These are phyloP conservation scores for Emydura subglobosa DNA, from an alignment of 2,113 vertebrate genomes.

Conservation along the genomic window DNA sequence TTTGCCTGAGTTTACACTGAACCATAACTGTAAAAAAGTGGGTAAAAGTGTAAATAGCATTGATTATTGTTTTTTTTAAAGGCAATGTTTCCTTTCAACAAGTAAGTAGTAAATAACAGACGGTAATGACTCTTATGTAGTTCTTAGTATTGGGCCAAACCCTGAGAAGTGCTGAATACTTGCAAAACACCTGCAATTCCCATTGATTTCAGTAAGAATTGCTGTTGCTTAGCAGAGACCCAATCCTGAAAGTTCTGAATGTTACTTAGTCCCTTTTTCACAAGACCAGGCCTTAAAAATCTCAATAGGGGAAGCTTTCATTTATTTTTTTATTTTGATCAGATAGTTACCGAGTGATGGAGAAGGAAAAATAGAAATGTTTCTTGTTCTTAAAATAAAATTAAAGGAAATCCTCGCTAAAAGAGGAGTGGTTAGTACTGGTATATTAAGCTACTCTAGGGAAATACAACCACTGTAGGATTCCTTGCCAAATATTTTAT, in stretches of 20 bases:
- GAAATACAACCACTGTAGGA: background rate
- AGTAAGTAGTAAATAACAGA: background rate
- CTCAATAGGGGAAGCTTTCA: background rate
- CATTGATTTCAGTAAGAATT: background rate
- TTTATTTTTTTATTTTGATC: background rate
- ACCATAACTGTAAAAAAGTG: background rate
- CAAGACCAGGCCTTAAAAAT: background rate
- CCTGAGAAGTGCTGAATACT: background rate
- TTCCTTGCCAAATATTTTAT: background rate
- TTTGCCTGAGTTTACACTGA: background rate
- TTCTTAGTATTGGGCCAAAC: background rate
- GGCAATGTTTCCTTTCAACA: background rate
- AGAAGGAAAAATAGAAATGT: background rate
- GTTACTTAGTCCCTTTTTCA: background rate
- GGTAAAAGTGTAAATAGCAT: background rate
- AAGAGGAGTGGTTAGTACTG: background rate
- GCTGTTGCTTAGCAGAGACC: background rate
- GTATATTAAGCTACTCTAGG: background rate
- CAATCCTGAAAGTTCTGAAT: background rate
- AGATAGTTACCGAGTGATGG: background rate
- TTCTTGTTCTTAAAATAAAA: background rate
- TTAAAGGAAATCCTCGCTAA: constrained; percentile 10
- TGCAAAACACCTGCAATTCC: background rate
- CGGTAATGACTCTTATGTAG: background rate
- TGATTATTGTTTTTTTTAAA: background rate